Evolutionary conservation across 2,113 vertebrate species (phyloP).

Genomic region (Crypturellus undulatus): DNA sequence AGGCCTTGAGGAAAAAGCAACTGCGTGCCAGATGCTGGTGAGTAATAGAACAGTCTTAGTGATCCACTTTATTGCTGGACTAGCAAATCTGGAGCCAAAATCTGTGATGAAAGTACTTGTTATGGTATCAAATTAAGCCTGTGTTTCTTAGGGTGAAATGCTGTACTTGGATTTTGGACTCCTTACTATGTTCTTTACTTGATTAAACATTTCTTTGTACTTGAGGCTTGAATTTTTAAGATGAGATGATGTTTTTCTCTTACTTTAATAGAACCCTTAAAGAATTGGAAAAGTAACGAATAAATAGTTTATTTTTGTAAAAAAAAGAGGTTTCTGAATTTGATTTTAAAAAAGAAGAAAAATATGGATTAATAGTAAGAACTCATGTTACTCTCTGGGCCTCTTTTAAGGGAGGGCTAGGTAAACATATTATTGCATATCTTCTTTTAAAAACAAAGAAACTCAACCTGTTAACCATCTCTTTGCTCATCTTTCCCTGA

Average conservation of each 20-base stretch:
- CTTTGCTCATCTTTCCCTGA: not conserved
- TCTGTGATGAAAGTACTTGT: not conserved
- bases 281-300: not conserved
- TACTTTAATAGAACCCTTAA: not conserved
- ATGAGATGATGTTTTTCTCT: not conserved
- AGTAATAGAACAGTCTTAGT: constrained; percentile 21
- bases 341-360: not conserved
- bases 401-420: not conserved
- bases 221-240: not conserved
- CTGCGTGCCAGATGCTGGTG: constrained; percentile 99
- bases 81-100: not conserved
- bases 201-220: not conserved
- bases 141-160: fast-evolving
- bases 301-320: not conserved
- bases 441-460: too few species aligned
- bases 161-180: not conserved
- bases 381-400: not conserved
- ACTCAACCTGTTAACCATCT: not conserved
- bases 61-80: not conserved
- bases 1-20: constrained; percentile 97
- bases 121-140: fast-evolving
- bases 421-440: not conserved
- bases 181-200: fast-evolving
- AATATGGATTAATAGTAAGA: not conserved
- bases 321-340: not conserved